A percentile compares a stretch with the other conserved stretches of the same genome.
Conservation (phyloP, 2,888 invertebrate genomes). For the Philopedon plagiatum region DNA sequence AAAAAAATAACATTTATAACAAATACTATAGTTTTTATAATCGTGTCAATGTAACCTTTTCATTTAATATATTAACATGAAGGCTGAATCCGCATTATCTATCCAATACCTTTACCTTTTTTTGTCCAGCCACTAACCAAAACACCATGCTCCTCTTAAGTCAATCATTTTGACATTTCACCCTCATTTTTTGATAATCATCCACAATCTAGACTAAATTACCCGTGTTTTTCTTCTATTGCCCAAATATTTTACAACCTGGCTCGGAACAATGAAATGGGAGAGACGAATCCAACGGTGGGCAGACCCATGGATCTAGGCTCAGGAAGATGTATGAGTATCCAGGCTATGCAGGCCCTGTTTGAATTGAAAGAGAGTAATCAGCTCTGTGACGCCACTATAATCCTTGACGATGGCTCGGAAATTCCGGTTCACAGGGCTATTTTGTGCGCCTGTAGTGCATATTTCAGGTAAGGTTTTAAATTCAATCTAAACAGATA, state of each 20-base stretch:
- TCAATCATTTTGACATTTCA: slow-evolving; percentile 50
- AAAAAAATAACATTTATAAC: too few relatives aligned
- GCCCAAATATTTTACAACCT: slow-evolving; percentile 53
- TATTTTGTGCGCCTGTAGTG: slow-evolving; percentile 89
- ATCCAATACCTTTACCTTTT: not conserved
- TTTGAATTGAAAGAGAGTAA: slow-evolving; percentile 87
- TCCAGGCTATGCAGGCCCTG: slow-evolving; percentile 87
- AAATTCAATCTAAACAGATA: not conserved
- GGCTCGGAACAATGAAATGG: slow-evolving; percentile 63
- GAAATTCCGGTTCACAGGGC: slow-evolving; percentile 89
- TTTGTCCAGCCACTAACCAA: slow-evolving; percentile 20
- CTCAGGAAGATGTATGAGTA: slow-evolving; percentile 81
- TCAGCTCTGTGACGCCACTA: slow-evolving; percentile 88
- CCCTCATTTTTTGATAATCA: slow-evolving; percentile 42
- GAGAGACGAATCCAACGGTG: slow-evolving; percentile 59
- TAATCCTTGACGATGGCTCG: slow-evolving; percentile 86
- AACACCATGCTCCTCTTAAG: slow-evolving; percentile 15
- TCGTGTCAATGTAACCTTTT: too few relatives aligned
- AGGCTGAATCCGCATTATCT: too few relatives aligned
- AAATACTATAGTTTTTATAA: too few relatives aligned
- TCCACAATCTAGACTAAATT: slow-evolving; percentile 46
- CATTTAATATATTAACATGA: too few relatives aligned
- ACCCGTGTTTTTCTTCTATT: slow-evolving; percentile 46
- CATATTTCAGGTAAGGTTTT: slow-evolving; percentile 83
- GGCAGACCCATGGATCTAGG: slow-evolving; percentile 63